Evolutionary conservation across 1,140 invertebrate genomes (phyloP), one percentile per base, ranked within the genome.

Genomic region (Eumaeus atala): DNA sequence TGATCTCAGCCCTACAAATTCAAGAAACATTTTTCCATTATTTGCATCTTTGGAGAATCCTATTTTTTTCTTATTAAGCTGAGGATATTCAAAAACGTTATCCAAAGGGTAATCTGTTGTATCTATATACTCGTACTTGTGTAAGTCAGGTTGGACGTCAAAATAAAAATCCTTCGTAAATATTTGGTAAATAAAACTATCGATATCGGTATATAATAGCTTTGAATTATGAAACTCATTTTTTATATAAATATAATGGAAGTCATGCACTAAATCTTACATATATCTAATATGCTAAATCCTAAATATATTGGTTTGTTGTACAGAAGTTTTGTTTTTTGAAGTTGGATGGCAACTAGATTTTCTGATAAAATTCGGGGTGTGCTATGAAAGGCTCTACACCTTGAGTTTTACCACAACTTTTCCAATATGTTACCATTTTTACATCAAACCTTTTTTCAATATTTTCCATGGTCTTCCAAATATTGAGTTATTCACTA

Each of bases 131-230:
- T 57, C 49, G 9, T 53, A 9, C 34, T 17, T 10, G n/a, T n/a
- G n/a, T 47, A 74, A 36, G 56, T 79, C 70, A 11, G 34, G 12
- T 57, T 61, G 60, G 58, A 89, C 77, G 54, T 84, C 78, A 51
- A 70, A 37, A 66, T 87, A 88, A 50, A 88, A 64, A 62, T 89
- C 73, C 5, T 73, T 58, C 8, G 75, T 84, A 50, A 65, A 50
- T 12, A 88, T 72, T 36, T 77, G 51, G 58, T 84, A 85, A 3
- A 75, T 66, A 8, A 88, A 72, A 51, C 61, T 71, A 56, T 89
- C 87, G 6, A 87, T 89, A 63, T 89, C 88, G 5, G 66, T 69
- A 42, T 72, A 69, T 2, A 64, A n/a, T 47, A 69, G 48, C 49
- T 64, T 59, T 17, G 49, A n/a, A 18, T 53, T 58, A 10, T 35